Evolutionary conservation across 1,140 invertebrate species (phyloP).

Genomic region (Drosophila arizonae): DNA sequence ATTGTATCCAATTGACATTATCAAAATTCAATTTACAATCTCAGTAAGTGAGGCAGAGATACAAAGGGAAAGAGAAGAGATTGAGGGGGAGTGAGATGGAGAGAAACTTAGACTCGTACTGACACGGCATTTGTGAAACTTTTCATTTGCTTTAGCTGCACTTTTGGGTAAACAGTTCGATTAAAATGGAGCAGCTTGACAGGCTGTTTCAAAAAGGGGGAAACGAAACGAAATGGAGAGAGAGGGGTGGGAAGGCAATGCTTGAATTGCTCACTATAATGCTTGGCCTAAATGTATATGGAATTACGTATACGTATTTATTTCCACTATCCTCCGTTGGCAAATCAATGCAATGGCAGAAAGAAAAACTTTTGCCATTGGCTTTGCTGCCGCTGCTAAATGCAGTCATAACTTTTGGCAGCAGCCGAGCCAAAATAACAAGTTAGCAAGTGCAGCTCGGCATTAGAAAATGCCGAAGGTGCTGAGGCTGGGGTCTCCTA

Average conservation of each 20-base stretch:
- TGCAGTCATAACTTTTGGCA: constrained; percentile 81
- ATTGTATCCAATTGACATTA: constrained; percentile 70
- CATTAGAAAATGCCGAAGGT: constrained; percentile 63
- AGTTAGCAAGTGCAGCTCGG: constrained; percentile 75
- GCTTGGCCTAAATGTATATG: constrained; percentile 66
- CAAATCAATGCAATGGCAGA: constrained; percentile 73
- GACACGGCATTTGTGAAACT: constrained; percentile 64
- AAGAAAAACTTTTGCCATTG: constrained; percentile 61
- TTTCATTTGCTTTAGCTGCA: constrained; percentile 79
- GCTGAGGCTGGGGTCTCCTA: neutral
- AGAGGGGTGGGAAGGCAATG: constrained; percentile 10
- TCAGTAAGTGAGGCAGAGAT: constrained; percentile 6
- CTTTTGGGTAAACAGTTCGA: constrained; percentile 80
- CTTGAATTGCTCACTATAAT: constrained; percentile 50
- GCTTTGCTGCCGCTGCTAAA: constrained; percentile 54
- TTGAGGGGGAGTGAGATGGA: neutral
- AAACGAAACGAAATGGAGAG: neutral
- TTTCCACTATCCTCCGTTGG: constrained; percentile 56
- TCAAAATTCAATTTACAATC: constrained; percentile 81
- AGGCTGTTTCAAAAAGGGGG: constrained; percentile 4
- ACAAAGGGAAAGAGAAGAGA: neutral
- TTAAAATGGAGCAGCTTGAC: constrained; percentile 68
- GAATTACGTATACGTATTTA: constrained; percentile 41
- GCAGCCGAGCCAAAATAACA: constrained; percentile 40
- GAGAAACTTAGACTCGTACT: constrained; percentile 28